These are phyloP conservation scores for Coregonus suidteri DNA, from an alignment of 2,797 vertebrate species.

Conservation along the genomic window DNA sequence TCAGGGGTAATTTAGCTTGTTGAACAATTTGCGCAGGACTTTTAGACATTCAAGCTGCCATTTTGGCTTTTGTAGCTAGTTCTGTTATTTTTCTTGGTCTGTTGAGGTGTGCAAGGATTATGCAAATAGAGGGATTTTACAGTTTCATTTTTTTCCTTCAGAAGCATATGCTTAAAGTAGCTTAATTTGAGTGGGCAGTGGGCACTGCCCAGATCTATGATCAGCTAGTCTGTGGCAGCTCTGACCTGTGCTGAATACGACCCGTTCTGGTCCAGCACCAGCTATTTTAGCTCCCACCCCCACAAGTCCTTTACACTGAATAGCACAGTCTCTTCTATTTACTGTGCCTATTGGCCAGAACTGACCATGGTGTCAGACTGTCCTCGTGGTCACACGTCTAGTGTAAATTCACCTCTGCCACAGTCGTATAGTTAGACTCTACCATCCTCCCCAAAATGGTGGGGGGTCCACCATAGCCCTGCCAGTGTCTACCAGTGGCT, in stretches of 20 bases:
- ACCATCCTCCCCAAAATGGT: neutral
- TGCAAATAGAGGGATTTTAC: conserved; percentile 7
- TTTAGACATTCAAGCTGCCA: neutral
- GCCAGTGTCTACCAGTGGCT: neutral
- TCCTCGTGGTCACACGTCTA: neutral
- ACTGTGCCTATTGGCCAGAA: neutral
- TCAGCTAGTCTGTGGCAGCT: neutral
- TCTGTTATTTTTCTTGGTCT: conserved; percentile 19
- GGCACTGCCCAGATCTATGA: neutral
- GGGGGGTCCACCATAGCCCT: neutral
- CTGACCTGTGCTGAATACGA: neutral
- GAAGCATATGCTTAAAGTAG: neutral
- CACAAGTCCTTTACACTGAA: neutral
- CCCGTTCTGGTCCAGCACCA: neutral
- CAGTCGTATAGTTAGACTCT: neutral
- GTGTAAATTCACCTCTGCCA: neutral
- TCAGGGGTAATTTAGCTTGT: neutral
- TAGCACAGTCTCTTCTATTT: neutral
- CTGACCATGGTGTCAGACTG: neutral
- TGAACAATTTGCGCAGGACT: neutral
- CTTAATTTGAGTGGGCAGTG: neutral
- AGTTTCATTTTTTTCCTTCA: conserved; percentile 17
- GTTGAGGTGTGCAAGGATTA: conserved; percentile 19
- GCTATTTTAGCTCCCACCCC: neutral
- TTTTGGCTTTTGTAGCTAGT: conserved; percentile 4